Evolutionary conservation across 2,888 invertebrate species (phyloP).

Genomic region (Nymphalis urticae): DNA sequence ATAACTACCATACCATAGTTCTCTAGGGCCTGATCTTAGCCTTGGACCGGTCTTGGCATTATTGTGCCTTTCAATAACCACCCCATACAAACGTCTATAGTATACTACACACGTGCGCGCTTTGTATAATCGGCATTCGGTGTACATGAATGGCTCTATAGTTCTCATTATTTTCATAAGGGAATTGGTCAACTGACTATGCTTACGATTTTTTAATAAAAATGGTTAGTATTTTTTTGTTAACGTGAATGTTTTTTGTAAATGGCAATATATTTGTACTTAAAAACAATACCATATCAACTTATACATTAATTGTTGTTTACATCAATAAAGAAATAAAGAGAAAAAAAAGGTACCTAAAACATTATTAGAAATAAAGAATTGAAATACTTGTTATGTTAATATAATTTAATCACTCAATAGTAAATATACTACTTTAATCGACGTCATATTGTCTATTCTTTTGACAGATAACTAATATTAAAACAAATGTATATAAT

Average conservation of each 20-base stretch:
- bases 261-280: too few relatives aligned
- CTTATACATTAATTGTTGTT: too few relatives aligned
- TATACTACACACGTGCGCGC: constrained; percentile 67
- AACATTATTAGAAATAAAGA: too few relatives aligned
- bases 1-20: constrained; percentile 17
- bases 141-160: constrained; percentile 51
- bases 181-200: constrained; percentile 33
- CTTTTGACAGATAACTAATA: constrained; percentile 10
- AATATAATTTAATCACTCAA: background rate
- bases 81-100: constrained; percentile 46
- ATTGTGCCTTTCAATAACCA: constrained; percentile 54
- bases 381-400: too few relatives aligned
- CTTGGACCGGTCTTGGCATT: constrained; percentile 50
- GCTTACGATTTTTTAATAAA: constrained; percentile 8
- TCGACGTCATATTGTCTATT: constrained; percentile 30
- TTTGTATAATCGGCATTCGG: constrained; percentile 42
- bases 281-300: too few relatives aligned
- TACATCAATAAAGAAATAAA: too few relatives aligned
- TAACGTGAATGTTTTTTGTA: too few relatives aligned
- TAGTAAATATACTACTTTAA: constrained; percentile 6
- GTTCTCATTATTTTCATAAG: constrained; percentile 22
- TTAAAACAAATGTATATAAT: background rate
- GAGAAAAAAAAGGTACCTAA: too few relatives aligned
- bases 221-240: constrained; percentile 5
- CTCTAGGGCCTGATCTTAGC: constrained; percentile 37